phyloP scores from a whole-genome alignment of 2,888 invertebrate species.

The Luperina nickerlii region DNA sequence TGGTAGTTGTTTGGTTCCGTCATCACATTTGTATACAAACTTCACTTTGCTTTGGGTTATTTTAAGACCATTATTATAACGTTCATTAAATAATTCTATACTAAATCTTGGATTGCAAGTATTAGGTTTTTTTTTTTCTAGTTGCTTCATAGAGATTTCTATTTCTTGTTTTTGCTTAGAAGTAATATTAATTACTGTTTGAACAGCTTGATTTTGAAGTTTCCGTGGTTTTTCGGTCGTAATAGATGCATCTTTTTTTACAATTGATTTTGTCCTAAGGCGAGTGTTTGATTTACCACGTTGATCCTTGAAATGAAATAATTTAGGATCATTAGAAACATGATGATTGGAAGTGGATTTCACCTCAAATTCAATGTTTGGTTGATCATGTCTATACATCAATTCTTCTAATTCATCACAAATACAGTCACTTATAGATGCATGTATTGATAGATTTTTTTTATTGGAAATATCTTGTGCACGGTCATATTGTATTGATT shows the following conservation, averaged over 20 bases:
- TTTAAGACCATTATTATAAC: conserved; percentile 1
- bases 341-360: not conserved
- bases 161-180: conserved; percentile 10
- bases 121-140: not conserved
- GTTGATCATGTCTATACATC: not conserved
- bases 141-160: not conserved
- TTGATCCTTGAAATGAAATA: not conserved
- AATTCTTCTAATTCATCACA: conserved; percentile 16
- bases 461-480: not conserved
- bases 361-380: not conserved
- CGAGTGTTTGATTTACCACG: not conserved
- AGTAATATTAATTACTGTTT: conserved; percentile 12
- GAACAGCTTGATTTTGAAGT: conserved; percentile 21
- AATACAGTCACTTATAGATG: conserved; percentile 9
- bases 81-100: conserved; percentile 5
- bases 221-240: conserved; percentile 1
- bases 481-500: not conserved
- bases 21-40: not conserved
- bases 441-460: conserved; percentile 1
- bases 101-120: not conserved
- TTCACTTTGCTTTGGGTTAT: conserved; percentile 1
- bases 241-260: conserved; percentile 28
- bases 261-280: not conserved
- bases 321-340: not conserved
- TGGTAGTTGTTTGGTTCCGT: conserved; percentile 1